Evolutionary conservation across 2,113 vertebrate genomes (phyloP).

Genomic region (Melozone crissalis): DNA sequence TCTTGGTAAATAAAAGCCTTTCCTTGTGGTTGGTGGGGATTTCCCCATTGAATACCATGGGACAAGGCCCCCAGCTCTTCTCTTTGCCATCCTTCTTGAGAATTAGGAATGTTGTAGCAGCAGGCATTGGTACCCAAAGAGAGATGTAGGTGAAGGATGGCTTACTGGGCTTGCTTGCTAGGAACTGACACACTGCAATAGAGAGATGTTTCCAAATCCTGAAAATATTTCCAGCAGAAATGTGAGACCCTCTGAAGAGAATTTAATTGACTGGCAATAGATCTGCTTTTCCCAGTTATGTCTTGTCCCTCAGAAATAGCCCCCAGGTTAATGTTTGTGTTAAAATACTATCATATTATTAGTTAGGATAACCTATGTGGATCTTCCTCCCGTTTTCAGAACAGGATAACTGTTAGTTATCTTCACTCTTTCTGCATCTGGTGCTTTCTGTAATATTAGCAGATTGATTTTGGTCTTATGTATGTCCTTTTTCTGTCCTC

Average conservation of each 20-base stretch:
- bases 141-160: neutral
- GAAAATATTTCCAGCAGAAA: neutral
- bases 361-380: neutral
- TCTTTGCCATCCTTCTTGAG: neutral
- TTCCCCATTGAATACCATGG: neutral
- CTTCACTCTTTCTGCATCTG: neutral
- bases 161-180: neutral
- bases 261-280: neutral
- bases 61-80: neutral
- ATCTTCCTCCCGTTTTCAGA: neutral
- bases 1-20: neutral
- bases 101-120: neutral
- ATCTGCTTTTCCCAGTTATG: neutral
- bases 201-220: neutral
- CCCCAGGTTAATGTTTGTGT: neutral
- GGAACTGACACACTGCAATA: neutral
- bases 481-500: neutral
- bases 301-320: neutral
- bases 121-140: neutral
- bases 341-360: neutral
- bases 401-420: neutral
- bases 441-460: neutral
- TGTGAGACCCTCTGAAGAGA: neutral
- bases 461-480: neutral
- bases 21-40: neutral